Evolutionary conservation across 2,113 vertebrate genomes (phyloP).

Genomic region (Trogon surrucura): DNA sequence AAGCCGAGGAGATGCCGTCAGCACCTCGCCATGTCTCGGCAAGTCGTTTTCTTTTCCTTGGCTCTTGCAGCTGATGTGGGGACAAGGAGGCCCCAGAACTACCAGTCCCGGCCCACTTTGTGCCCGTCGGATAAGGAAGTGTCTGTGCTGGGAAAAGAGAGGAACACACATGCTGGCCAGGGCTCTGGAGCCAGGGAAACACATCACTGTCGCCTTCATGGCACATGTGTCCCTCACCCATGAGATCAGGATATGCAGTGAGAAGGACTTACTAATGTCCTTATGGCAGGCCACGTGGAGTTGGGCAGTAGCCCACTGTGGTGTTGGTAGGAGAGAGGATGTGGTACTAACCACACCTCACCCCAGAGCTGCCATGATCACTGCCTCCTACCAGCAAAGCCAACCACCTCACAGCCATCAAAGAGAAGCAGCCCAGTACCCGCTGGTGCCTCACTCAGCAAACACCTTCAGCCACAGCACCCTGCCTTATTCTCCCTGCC

Average conservation of each 20-base stretch:
- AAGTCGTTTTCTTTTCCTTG: neutral
- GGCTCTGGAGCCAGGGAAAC: neutral
- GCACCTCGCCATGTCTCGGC: rapidly evolving
- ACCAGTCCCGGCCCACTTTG: neutral
- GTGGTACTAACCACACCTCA: rapidly evolving
- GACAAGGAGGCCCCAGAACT: neutral
- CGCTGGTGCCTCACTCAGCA: rapidly evolving
- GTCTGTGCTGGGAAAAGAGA: neutral
- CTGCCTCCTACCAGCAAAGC: neutral
- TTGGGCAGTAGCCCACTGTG: neutral
- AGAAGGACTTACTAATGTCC: neutral
- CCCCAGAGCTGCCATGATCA: neutral
- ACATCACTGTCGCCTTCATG: neutral
- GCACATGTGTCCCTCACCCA: neutral
- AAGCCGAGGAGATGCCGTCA: neutral
- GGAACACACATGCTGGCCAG: rapidly evolving
- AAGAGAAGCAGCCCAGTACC: neutral
- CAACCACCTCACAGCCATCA: neutral
- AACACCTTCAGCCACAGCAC: neutral
- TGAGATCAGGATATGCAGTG: neutral
- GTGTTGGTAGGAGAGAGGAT: neutral
- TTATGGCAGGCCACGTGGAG: neutral
- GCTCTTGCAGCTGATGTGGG: neutral
- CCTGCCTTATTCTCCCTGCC: neutral
- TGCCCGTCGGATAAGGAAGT: neutral